Evolutionary conservation across 2,888 invertebrate genomes (phyloP).

Genomic region (Cylindroiulus punctatus): DNA sequence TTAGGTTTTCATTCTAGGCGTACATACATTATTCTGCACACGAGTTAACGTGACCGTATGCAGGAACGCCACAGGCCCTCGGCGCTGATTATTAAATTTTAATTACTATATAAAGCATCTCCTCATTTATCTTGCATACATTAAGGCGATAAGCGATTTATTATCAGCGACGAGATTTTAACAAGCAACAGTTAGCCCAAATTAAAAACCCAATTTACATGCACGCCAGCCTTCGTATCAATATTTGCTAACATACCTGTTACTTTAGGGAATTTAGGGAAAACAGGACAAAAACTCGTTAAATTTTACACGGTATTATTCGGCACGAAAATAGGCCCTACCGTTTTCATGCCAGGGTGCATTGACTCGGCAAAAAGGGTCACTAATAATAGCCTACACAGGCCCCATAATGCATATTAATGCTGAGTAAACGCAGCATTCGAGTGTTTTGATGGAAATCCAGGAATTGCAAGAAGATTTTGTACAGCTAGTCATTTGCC

Average conservation of each 20-base stretch:
- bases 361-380: background rate
- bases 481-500: no score
- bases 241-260: background rate
- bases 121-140: conserved; percentile 6
- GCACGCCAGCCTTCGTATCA: background rate
- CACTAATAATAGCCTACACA: background rate
- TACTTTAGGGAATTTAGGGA: background rate
- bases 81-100: background rate
- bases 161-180: background rate
- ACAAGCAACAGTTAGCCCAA: conserved; percentile 46
- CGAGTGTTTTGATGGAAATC: no score
- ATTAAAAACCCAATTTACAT: conserved; percentile 20
- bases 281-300: background rate
- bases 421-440: no score
- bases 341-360: background rate
- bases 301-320: background rate
- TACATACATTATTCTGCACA: background rate
- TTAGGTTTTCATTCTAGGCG: background rate
- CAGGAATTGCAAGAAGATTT: no score
- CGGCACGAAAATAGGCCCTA: conserved; percentile 9
- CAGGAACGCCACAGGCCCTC: background rate
- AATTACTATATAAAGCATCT: background rate
- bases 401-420: background rate
- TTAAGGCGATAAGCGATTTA: background rate
- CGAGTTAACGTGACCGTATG: background rate